phyloP scores from a whole-genome alignment of 2,888 invertebrate genomes.

The Scaptomyza reducta region DNA sequence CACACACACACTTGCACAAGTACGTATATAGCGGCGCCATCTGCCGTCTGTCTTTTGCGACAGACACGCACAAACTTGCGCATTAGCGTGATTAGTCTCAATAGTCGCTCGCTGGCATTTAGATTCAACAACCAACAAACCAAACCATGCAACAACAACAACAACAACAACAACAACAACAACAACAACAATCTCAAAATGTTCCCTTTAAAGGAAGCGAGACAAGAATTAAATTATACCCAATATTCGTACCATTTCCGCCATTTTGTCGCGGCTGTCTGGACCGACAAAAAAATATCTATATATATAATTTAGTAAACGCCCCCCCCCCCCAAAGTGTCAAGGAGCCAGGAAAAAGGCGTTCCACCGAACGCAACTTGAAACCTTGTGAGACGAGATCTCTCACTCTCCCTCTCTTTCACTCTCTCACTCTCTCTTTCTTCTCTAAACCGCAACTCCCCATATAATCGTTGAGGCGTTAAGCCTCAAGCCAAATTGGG shows the following conservation, averaged over 20 bases:
- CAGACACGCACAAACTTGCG: constrained; percentile 59
- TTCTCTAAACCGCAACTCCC: too few relatives aligned
- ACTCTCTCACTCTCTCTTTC: constrained; percentile 7
- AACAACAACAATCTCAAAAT: constrained; percentile 13
- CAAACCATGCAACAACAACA: constrained; percentile 26
- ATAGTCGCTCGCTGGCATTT: constrained; percentile 72
- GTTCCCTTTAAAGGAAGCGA: constrained; percentile 43
- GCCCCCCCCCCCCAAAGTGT: constrained; percentile 49
- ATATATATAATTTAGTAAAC: constrained; percentile 35
- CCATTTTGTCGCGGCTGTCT: constrained; percentile 66
- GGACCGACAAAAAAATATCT: constrained; percentile 32
- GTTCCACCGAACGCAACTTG: constrained; percentile 69
- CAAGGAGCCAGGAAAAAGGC: constrained; percentile 76
- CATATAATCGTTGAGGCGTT: constrained; percentile 76
- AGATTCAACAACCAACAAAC: constrained; percentile 32
- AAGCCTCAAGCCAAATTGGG: constrained; percentile 82
- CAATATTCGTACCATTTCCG: constrained; percentile 62
- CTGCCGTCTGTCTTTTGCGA: constrained; percentile 70
- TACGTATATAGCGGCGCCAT: constrained; percentile 47
- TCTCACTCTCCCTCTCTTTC: constrained; percentile 4
- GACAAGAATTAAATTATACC: constrained; percentile 56
- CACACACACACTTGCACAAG: constrained; percentile 7
- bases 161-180: constrained; percentile 29
- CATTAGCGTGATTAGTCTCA: constrained; percentile 80
- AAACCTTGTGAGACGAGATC: constrained; percentile 57